Percentiles rank a stretch among this genome's conserved stretches.
phyloP scores from a whole-genome alignment of 2,797 vertebrate species.

The Vipera latastei region DNA sequence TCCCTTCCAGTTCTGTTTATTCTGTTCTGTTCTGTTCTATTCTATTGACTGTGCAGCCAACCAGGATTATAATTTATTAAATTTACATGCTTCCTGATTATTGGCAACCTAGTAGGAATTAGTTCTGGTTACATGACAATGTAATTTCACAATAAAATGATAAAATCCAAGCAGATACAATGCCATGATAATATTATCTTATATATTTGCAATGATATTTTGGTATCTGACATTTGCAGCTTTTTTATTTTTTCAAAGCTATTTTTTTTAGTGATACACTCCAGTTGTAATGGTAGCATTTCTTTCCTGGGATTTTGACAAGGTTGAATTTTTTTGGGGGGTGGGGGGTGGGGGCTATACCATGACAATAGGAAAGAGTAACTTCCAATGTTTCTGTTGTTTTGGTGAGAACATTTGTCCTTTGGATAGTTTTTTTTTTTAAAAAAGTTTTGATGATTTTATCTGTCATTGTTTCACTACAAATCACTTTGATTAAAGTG shows the following conservation, averaged over 20 bases:
- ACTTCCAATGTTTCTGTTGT: not conserved
- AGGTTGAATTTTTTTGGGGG: not conserved
- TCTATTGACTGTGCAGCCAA: not conserved
- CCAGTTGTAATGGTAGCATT: not conserved
- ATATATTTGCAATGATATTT: not conserved
- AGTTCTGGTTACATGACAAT: not conserved
- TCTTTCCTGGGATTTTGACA: not conserved
- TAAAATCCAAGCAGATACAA: not conserved
- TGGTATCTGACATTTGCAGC: not conserved
- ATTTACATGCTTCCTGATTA: not conserved
- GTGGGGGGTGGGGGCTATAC: too few relatives aligned
- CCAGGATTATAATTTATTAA: not conserved
- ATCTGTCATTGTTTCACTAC: not conserved
- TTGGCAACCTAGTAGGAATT: not conserved
- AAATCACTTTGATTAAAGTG: not conserved
- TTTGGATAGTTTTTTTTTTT: not conserved
- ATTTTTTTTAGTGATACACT: not conserved
- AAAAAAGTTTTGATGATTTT: not conserved
- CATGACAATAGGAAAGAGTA: not conserved
- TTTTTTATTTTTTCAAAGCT: not conserved
- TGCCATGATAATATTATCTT: not conserved
- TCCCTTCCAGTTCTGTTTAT: too few relatives aligned
- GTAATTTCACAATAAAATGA: not conserved
- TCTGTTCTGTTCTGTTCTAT: too few relatives aligned
- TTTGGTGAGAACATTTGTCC: not conserved